phyloP scores from a whole-genome alignment of 2,113 vertebrate genomes.

The Ptilorrhoa leucosticta region DNA sequence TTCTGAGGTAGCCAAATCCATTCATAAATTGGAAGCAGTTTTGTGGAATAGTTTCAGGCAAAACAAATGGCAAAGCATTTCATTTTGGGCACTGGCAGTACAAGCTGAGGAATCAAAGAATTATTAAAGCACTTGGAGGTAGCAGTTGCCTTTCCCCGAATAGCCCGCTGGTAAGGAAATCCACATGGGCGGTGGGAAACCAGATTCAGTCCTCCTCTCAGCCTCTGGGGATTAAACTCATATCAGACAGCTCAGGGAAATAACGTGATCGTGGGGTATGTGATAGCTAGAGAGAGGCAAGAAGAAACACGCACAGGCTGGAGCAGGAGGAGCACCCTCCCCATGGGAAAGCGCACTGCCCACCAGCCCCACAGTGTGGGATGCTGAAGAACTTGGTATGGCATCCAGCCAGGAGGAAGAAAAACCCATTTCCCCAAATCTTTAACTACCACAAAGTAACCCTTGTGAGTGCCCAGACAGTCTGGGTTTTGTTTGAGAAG shows the following conservation, averaged over 20 bases:
- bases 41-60: slow-evolving; percentile 65
- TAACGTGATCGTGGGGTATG: not conserved
- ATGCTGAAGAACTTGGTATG: not conserved
- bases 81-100: slow-evolving; percentile 61
- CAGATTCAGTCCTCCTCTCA: not conserved
- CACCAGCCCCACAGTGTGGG: not conserved
- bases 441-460: slow-evolving; percentile 25
- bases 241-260: not conserved
- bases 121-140: slow-evolving; percentile 48
- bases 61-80: slow-evolving; percentile 60
- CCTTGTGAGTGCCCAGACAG: not conserved
- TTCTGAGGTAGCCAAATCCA: slow-evolving; percentile 62
- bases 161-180: not conserved
- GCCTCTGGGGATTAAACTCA: not conserved
- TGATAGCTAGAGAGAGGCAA: not conserved
- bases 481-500: slow-evolving; percentile 19
- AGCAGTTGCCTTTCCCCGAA: slow-evolving; percentile 34
- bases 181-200: slow-evolving; percentile 4
- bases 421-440: slow-evolving; percentile 30
- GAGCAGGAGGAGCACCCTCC: not conserved
- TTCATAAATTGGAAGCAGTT: slow-evolving; percentile 62
- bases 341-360: not conserved
- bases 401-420: not conserved
- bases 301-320: not conserved
- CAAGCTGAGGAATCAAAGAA: slow-evolving; percentile 59